These are phyloP conservation scores for Tromatobia lineatoria DNA, from an alignment of 2,888 invertebrate species.

Conservation along the genomic window DNA sequence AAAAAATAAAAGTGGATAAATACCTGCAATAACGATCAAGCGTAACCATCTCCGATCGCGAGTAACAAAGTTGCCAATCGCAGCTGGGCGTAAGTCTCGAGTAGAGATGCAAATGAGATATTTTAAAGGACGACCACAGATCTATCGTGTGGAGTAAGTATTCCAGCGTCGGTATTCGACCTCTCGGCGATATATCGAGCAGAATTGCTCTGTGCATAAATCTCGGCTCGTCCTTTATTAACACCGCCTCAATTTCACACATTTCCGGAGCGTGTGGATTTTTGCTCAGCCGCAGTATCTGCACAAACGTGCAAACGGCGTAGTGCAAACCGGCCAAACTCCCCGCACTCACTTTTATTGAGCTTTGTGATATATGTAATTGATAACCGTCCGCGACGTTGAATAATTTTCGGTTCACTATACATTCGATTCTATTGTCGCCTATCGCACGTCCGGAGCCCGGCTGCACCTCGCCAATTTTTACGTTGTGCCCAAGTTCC, in stretches of 20 bases:
- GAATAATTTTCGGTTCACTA: constrained; percentile 86
- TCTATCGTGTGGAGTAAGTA: constrained; percentile 86
- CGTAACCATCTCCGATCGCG: constrained; percentile 86
- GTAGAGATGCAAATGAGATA: constrained; percentile 87
- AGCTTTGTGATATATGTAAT: constrained; percentile 86
- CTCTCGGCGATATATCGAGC: constrained; percentile 87
- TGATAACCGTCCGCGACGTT: constrained; percentile 86
- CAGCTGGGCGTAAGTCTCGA: constrained; percentile 84
- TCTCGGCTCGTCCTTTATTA: constrained; percentile 88
- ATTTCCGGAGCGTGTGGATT: constrained; percentile 78
- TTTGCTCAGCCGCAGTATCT: constrained; percentile 86
- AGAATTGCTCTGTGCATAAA: constrained; percentile 87
- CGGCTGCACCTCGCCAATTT: constrained; percentile 85
- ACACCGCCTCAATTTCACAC: constrained; percentile 83
- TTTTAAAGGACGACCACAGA: constrained; percentile 86
- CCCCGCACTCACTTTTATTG: constrained; percentile 86
- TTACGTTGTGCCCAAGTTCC: constrained; percentile 85
- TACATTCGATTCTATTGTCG: constrained; percentile 86
- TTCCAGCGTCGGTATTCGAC: constrained; percentile 87
- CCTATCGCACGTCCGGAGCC: constrained; percentile 81
- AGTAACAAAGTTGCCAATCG: constrained; percentile 86
- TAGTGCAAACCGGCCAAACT: constrained; percentile 87
- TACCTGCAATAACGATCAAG: constrained; percentile 87
- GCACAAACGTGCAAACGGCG: constrained; percentile 87
- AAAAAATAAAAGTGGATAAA: constrained; percentile 18